Percentiles rank a stretch among this genome's conserved stretches.
These are phyloP conservation scores for Cotesia chilonis DNA, from an alignment of 1,140 invertebrate genomes.

Conservation along the genomic window DNA sequence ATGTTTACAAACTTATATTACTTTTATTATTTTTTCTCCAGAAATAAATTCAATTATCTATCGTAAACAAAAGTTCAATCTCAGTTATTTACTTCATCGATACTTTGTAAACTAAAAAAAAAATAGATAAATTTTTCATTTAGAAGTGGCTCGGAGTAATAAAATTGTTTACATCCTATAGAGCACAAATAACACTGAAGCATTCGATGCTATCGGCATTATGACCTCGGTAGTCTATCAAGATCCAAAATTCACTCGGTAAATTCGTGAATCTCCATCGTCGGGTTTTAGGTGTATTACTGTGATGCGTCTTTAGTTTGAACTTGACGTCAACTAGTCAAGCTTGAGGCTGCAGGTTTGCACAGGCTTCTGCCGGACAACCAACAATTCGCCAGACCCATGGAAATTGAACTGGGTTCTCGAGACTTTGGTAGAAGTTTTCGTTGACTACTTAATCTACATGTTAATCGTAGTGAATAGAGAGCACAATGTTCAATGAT, in stretches of 20 bases:
- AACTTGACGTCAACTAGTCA: not conserved
- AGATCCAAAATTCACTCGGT: constrained; percentile 18
- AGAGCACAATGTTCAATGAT: not conserved
- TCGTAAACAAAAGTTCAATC: too few species aligned
- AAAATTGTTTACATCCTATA: constrained; percentile 17
- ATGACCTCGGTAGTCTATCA: not conserved
- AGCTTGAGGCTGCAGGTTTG: constrained; percentile 2
- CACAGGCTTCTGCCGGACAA: constrained; percentile 6
- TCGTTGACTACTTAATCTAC: constrained; percentile 40
- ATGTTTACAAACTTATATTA: not conserved
- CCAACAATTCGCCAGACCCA: constrained; percentile 1
- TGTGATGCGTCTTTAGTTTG: constrained; percentile 10
- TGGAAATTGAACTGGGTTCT: constrained; percentile 31
- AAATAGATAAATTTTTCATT: not conserved
- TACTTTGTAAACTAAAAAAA: too few species aligned
- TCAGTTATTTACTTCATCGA: too few species aligned
- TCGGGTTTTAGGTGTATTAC: not conserved
- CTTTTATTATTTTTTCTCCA: not conserved
- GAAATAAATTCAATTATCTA: not conserved
- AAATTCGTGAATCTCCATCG: constrained; percentile 39
- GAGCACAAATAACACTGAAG: not conserved
- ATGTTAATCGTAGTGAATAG: constrained; percentile 35
- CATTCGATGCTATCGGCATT: constrained; percentile 19
- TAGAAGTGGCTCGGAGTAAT: not conserved
- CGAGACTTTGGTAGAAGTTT: constrained; percentile 34